Evolutionary conservation across 2,113 vertebrate species (phyloP).

Genomic region (Anguilla japonica): DNA sequence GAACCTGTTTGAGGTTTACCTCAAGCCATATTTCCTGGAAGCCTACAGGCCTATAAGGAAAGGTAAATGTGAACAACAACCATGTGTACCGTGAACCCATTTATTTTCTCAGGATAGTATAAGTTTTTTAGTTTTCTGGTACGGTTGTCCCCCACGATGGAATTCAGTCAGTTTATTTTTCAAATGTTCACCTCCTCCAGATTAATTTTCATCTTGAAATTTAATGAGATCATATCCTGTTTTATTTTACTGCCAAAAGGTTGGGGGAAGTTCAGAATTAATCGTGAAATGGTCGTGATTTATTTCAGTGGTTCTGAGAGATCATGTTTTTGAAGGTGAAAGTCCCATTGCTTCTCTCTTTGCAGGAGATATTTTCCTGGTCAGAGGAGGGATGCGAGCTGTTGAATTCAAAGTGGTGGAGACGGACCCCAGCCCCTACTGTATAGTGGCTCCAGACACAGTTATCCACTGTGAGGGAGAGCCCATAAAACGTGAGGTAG

Average conservation of each 20-base stretch:
- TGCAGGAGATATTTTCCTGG: slow-evolving; percentile 95
- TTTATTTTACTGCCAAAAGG: no score
- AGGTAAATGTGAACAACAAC: slow-evolving; percentile 68
- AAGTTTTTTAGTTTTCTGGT: not conserved
- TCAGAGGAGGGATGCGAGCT: slow-evolving; percentile 96
- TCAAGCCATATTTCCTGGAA: slow-evolving; percentile 97
- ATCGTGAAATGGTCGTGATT: not conserved
- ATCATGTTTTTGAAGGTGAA: not conserved
- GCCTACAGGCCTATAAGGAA: slow-evolving; percentile 97
- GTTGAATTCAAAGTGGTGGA: slow-evolving; percentile 99
- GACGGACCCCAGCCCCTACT: slow-evolving; percentile 94
- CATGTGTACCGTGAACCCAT: not conserved
- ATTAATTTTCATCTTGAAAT: no score
- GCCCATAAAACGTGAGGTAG: slow-evolving; percentile 94
- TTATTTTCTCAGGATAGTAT: not conserved
- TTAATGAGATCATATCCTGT: no score
- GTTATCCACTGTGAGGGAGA: slow-evolving; percentile 98
- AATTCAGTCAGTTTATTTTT: no score
- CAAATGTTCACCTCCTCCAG: no score
- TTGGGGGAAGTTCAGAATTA: not conserved
- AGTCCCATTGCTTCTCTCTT: slow-evolving; percentile 1
- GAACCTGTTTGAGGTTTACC: slow-evolving; percentile 97
- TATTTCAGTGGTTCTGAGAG: not conserved
- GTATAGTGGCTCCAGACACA: slow-evolving; percentile 96
- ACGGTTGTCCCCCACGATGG: not conserved